phyloP scores from a whole-genome alignment of 2,888 invertebrate genomes.

The Drosophila subsilvestris region DNA sequence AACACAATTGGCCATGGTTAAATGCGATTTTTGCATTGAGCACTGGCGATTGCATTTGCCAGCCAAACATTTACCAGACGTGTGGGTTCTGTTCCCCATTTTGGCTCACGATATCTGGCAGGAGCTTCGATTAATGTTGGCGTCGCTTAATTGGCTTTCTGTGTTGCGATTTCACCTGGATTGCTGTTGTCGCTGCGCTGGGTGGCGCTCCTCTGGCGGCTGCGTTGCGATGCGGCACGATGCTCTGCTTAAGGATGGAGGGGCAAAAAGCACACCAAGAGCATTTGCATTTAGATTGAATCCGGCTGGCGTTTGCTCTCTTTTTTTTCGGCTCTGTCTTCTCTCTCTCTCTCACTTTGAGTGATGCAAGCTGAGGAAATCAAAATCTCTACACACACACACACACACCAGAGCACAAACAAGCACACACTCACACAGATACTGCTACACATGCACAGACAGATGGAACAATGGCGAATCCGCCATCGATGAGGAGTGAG shows the following conservation, averaged over 20 bases:
- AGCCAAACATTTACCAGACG: not conserved
- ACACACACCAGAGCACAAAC: constrained; percentile 3
- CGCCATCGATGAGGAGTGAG: constrained; percentile 43
- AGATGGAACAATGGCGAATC: constrained; percentile 29
- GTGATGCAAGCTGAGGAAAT: constrained; percentile 71
- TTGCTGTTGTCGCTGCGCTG: constrained; percentile 7
- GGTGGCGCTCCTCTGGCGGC: constrained; percentile 2
- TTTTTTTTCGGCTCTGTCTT: constrained; percentile 23
- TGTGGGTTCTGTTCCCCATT: not conserved
- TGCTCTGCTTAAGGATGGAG: constrained; percentile 35
- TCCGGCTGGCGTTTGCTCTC: constrained; percentile 57
- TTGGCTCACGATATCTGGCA: constrained; percentile 27
- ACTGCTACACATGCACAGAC: constrained; percentile 12
- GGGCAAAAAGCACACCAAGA: constrained; percentile 63
- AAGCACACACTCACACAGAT: constrained; percentile 15
- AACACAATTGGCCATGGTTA: constrained; percentile 40
- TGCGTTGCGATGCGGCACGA: not conserved
- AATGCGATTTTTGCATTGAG: constrained; percentile 49
- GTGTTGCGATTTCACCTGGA: constrained; percentile 74
- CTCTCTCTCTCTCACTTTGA: constrained; percentile 41
- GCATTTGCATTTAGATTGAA: constrained; percentile 78
- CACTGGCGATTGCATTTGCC: constrained; percentile 24
- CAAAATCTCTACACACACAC: constrained; percentile 55
- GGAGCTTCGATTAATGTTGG: constrained; percentile 66
- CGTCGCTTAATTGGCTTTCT: constrained; percentile 74